Percentiles rank a stretch among this genome's conserved stretches.
Conservation (phyloP, 2,797 vertebrate genomes). For the Siniperca undulata region DNA sequence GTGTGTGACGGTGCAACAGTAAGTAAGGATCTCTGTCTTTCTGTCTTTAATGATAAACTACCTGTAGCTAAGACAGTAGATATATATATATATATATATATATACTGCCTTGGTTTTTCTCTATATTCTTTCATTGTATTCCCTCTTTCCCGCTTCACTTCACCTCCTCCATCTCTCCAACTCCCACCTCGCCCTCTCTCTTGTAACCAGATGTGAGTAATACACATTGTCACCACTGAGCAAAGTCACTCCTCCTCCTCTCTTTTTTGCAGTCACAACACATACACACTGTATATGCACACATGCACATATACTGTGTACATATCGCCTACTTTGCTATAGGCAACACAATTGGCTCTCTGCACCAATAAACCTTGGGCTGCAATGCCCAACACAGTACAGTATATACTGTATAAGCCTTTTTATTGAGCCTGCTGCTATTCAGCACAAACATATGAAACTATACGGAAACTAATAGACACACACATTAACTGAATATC, state of each 20-base stretch:
- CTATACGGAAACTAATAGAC: slow-evolving; percentile 14
- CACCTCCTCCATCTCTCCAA: slow-evolving; percentile 45
- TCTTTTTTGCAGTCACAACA: not conserved
- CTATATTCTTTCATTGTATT: slow-evolving; percentile 39
- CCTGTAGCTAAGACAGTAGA: slow-evolving; percentile 31
- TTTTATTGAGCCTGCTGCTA: slow-evolving; percentile 19
- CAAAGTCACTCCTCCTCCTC: slow-evolving; percentile 40
- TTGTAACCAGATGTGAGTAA: slow-evolving; percentile 64
- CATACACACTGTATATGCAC: not conserved
- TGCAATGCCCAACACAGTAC: slow-evolving; percentile 1
- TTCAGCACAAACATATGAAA: slow-evolving; percentile 16
- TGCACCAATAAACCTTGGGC: slow-evolving; percentile 25
- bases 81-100: slow-evolving; percentile 4
- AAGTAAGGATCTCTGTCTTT: slow-evolving; percentile 43
- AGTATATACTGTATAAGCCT: not conserved
- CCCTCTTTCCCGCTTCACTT: slow-evolving; percentile 47
- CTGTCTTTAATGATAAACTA: slow-evolving; percentile 67
- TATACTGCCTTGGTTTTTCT: slow-evolving; percentile 16
- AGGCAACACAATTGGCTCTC: slow-evolving; percentile 20
- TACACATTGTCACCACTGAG: slow-evolving; percentile 50
- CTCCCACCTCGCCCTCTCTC: slow-evolving; percentile 39
- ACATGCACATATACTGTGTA: slow-evolving; percentile 1
- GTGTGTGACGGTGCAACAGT: slow-evolving; percentile 21
- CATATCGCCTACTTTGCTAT: slow-evolving; percentile 22
- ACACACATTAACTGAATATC: slow-evolving; percentile 25